These are phyloP conservation scores for Drosophila neotestacea DNA, from an alignment of 2,888 invertebrate species.

Conservation along the genomic window DNA sequence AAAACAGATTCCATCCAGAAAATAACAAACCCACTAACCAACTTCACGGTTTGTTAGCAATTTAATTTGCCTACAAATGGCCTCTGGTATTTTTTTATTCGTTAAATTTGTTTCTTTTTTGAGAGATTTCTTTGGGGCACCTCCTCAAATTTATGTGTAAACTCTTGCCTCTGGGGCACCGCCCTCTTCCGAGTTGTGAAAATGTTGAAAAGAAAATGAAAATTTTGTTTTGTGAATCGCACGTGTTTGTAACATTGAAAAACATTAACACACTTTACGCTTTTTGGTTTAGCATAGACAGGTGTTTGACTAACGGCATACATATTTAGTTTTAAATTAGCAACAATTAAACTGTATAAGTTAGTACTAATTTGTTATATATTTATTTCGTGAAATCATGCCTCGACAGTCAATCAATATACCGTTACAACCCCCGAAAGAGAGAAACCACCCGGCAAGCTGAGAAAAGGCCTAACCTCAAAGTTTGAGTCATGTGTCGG, in stretches of 20 bases:
- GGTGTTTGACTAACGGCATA: slow-evolving; percentile 17
- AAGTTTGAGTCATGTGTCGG: slow-evolving; percentile 26
- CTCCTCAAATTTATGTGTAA: slow-evolving; percentile 10
- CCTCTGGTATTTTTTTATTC: slow-evolving; percentile 1
- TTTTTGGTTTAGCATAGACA: slow-evolving; percentile 24
- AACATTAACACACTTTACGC: slow-evolving; percentile 64
- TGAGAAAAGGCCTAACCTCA: slow-evolving; percentile 61
- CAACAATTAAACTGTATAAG: slow-evolving; percentile 9
- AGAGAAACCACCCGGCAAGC: slow-evolving; percentile 32
- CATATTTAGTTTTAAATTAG: slow-evolving; percentile 9
- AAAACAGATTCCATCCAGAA: slow-evolving; percentile 21
- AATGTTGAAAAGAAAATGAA: slow-evolving; percentile 55
- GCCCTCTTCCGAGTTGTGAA: slow-evolving; percentile 34
- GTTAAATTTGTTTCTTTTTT: slow-evolving; percentile 11
- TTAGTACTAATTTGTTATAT: slow-evolving; percentile 16
- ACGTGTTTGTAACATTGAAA: slow-evolving; percentile 67
- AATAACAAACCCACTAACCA: slow-evolving; percentile 62
- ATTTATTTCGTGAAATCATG: neutral
- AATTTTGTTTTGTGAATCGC: slow-evolving; percentile 39
- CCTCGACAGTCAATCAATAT: slow-evolving; percentile 37
- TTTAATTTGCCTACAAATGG: slow-evolving; percentile 80
- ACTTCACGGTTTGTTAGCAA: slow-evolving; percentile 78
- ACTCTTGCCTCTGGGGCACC: slow-evolving; percentile 42
- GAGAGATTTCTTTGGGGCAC: slow-evolving; percentile 22
- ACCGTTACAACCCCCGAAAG: slow-evolving; percentile 26